phyloP scores from a whole-genome alignment of 2,797 vertebrate species.

The Masticophis lateralis region DNA sequence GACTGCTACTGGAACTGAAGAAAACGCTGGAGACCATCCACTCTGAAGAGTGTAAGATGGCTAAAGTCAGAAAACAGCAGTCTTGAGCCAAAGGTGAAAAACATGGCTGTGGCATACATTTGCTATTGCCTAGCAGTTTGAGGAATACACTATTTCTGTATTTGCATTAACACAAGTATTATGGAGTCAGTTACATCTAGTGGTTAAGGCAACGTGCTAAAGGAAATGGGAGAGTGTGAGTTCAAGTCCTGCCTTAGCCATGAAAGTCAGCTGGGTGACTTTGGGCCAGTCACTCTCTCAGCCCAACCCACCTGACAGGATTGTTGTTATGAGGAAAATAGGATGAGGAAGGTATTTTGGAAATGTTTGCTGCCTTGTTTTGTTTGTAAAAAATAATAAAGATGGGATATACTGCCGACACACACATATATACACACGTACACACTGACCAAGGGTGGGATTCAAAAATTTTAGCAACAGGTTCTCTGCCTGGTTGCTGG shows the following conservation, averaged over 20 bases:
- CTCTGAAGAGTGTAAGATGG: not conserved
- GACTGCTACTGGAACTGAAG: not conserved
- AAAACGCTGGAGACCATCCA: not conserved
- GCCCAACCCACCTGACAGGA: not conserved
- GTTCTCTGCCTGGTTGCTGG: too few species aligned
- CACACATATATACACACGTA: too few species aligned
- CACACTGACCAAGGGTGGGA: too few species aligned
- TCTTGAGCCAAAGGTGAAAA: not conserved
- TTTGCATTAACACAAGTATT: too few species aligned
- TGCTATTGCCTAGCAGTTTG: not conserved
- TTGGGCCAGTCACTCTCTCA: not conserved
- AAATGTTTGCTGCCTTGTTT: not conserved
- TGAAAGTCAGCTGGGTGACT: not conserved
- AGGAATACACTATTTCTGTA: not conserved
- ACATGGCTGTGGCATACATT: not conserved
- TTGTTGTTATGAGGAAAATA: not conserved
- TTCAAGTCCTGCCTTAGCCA: not conserved
- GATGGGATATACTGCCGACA: not conserved
- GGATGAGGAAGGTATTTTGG: not conserved
- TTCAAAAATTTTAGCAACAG: too few species aligned
- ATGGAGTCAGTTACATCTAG: not conserved
- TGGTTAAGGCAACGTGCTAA: not conserved
- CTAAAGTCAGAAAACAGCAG: not conserved
- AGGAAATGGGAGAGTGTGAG: not conserved
- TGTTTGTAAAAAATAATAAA: not conserved